These are phyloP conservation scores for Acrocephalus kingi DNA, from an alignment of 2,113 vertebrate genomes.

Conservation along the genomic window DNA sequence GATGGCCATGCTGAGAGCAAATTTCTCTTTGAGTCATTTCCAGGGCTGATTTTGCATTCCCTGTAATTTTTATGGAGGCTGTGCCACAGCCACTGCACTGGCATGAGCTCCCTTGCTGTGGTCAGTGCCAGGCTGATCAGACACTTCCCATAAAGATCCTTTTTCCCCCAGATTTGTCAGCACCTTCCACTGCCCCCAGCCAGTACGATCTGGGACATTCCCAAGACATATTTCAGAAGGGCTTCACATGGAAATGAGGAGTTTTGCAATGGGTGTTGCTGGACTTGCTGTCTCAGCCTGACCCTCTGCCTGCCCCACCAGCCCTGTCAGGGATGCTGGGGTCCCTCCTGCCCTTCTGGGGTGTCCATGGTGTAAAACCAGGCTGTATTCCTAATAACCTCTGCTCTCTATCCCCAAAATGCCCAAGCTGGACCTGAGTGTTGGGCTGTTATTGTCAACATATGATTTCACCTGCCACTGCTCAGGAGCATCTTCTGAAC, in stretches of 20 bases:
- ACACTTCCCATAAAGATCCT: not conserved
- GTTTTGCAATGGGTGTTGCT: not conserved
- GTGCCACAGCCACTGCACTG: not conserved
- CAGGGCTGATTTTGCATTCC: not conserved
- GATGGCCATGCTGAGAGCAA: not conserved
- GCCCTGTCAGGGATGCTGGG: not conserved
- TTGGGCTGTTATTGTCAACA: not conserved
- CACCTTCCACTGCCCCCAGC: not conserved
- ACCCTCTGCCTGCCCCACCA: not conserved
- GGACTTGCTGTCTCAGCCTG: accelerated
- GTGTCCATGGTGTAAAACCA: not conserved
- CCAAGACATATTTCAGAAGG: not conserved
- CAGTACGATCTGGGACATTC: not conserved
- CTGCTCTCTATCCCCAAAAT: not conserved
- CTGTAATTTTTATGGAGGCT: not conserved
- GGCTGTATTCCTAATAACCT: accelerated
- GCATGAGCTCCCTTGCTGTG: not conserved
- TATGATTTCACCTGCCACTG: not conserved
- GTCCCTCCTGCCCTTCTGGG: not conserved
- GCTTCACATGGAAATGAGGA: not conserved
- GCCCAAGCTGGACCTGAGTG: not conserved
- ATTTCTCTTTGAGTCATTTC: not conserved
- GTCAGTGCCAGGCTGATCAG: slow-evolving; percentile 33
- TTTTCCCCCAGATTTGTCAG: not conserved
- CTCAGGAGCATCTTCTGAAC: not conserved